Evolutionary conservation across 2,888 invertebrate species (phyloP).

Genomic region (Epinotia brunnichana): DNA sequence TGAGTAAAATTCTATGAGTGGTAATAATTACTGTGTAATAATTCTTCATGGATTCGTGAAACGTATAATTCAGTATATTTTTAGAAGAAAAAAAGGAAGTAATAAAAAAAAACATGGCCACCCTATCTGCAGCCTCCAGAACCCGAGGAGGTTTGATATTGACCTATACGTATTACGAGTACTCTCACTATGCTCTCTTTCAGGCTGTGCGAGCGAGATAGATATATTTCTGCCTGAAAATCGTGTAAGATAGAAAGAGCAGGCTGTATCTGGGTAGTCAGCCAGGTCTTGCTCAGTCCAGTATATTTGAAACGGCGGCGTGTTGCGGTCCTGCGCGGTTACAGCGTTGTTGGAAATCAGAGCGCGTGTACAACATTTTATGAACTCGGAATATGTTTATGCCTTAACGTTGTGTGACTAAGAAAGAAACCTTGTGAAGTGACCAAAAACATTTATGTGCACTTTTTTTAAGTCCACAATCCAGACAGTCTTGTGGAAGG

Average conservation of each 20-base stretch:
- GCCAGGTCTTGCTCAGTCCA: constrained; percentile 74
- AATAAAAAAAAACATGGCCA: constrained; percentile 56
- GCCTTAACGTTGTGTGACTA: constrained; percentile 23
- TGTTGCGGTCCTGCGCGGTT: constrained; percentile 62
- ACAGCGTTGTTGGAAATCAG: constrained; percentile 51
- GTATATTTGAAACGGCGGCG: constrained; percentile 70
- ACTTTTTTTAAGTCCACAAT: constrained; percentile 38
- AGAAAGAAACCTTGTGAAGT: constrained; percentile 30
- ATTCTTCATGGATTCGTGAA: not conserved
- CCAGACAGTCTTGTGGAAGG: constrained; percentile 39
- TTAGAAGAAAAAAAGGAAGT: constrained; percentile 15
- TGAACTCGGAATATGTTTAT: constrained; percentile 51
- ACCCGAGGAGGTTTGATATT: constrained; percentile 83
- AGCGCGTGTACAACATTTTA: constrained; percentile 58
- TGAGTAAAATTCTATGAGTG: not conserved
- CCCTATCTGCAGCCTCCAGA: constrained; percentile 82
- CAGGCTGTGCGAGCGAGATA: constrained; percentile 69
- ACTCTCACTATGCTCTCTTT: constrained; percentile 74
- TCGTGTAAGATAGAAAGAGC: constrained; percentile 60
- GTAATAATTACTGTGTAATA: not conserved
- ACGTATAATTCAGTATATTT: not conserved
- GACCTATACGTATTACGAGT: constrained; percentile 83
- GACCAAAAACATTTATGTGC: constrained; percentile 32
- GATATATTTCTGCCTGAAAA: constrained; percentile 51
- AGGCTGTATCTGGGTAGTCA: constrained; percentile 59